A percentile compares a stretch with the other conserved stretches of the same genome.
Conservation (phyloP, 1,140 invertebrate genomes). For the Mercenaria mercenaria region DNA sequence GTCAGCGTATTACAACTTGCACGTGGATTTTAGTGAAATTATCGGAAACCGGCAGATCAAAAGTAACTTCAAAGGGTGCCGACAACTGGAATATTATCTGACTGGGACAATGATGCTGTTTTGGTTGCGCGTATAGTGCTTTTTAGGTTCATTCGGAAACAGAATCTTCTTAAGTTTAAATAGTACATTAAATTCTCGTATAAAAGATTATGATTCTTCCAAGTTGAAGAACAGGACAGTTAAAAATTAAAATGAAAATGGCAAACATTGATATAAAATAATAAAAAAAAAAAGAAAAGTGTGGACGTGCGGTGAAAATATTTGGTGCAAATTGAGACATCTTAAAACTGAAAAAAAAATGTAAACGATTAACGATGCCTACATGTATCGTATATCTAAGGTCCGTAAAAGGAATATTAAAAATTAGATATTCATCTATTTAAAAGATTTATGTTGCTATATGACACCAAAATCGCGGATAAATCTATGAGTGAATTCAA, state of each 20-base stretch:
- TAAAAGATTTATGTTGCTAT: conserved; percentile 26
- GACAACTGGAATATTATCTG: conserved; percentile 30
- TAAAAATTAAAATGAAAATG: too few species aligned
- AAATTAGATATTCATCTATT: conserved; percentile 17
- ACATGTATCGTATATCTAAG: neutral
- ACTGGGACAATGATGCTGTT: neutral
- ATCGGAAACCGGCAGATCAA: conserved; percentile 45
- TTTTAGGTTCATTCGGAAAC: neutral
- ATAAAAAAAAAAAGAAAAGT: neutral
- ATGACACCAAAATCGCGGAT: conserved; percentile 1
- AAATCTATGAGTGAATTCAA: conserved; percentile 12
- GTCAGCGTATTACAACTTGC: conserved; percentile 32
- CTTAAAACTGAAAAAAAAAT: neutral
- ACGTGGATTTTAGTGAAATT: conserved; percentile 57
- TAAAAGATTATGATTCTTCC: too few species aligned
- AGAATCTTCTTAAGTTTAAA: neutral
- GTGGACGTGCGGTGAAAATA: neutral
- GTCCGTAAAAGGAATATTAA: conserved; percentile 9
- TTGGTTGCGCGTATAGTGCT: neutral
- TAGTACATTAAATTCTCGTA: too few species aligned
- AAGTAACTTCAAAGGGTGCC: conserved; percentile 51
- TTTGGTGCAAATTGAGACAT: neutral
- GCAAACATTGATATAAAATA: too few species aligned
- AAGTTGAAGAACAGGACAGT: too few species aligned
- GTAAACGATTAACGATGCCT: too few species aligned